Evolutionary conservation across 2,888 invertebrate genomes (phyloP), one percentile per base, ranked within the genome.

Genomic region (Drosophila atripex): DNA sequence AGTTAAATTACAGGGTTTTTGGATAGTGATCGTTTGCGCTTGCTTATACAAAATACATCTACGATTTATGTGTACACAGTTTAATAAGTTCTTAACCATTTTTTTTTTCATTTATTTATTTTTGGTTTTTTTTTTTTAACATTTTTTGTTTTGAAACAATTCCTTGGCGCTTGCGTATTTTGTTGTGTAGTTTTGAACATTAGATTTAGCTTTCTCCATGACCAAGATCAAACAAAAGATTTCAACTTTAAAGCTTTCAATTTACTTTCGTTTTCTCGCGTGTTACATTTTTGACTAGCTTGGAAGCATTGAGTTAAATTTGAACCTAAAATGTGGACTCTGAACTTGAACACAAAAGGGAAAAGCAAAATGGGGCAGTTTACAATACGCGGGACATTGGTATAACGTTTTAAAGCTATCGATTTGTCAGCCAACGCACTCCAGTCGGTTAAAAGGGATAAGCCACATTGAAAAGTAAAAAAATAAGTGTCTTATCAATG

Each of bases 81-180:
- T 56, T 73, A 66, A 60, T 71, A 50, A 53, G 73, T 76, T 65
- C 51, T 60, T 65, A 66, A 63, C 47, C 65, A 63, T 56, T 53
- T 54, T 66, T 60, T 64, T 47, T 60, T 18, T 18, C 18, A n/a
- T n/a, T n/a, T n/a, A n/a, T n/a, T n/a, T n/a, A n/a, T n/a, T n/a
- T n/a, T n/a, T n/a, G n/a, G n/a, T n/a, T 66, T 59, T 51, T 60
- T 57, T 52, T 21, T 23, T 23, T 23, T 66, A 55, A 54, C 52
- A 41, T 61, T 66, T 69, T 58, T 76, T 75, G 73, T 74, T 79
- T 77, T 80, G 77, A 85, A 89, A 89, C 89, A 89, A 89, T 89
- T 89, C 89, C 89, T 86, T 89, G 89, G 89, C 89, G 89, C 80
- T 80, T 88, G 82, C 77, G 76, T 88, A 73, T 75, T 74, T 51